Evolutionary conservation across 2,113 vertebrate genomes (phyloP), one percentile per base, ranked within the genome.

Genomic region (Hippocampus barbouri): DNA sequence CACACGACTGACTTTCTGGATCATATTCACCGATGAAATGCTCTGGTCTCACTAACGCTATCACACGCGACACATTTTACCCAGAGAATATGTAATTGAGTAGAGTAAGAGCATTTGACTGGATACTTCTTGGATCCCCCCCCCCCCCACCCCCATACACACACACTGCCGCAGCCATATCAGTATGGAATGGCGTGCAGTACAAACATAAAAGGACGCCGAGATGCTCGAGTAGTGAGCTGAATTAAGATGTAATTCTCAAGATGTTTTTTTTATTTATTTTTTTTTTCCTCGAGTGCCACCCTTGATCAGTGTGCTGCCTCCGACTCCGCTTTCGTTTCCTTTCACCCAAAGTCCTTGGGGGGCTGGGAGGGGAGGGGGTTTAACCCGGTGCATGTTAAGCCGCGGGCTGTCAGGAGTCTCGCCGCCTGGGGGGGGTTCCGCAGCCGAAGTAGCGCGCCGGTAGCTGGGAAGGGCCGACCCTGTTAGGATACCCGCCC

Each of bases 211-310:
- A 53, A 57, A 63, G 68, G 30, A 68, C 61, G 8, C 18, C 66
- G 80, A 81, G 79, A 90, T 74, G 75, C 82, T 74, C 71, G 82
- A 77, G 70, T 78, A 77, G 81, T 85, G 79, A 85, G 86, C 81
- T 75, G 82, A 90, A 91, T 91, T 74, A 90, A 90, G 87, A 82
- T 73, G 84, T 87, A 78, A 90, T 90, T 88, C 88, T 70, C 76
- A 78, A 72, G 71, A 80, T 71, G 43, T 70, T 75, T 59, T 56
- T 56, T 53, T 27, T 27, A 27, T 27, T 27, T 71, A 41, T n/a
- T 70, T 75, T 59, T 56, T 23, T 54, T 21, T 75, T 73, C 76
- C 76, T 75, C 62, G 64, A 86, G 75, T 72, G 79, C 80, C 81
- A 68, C 49, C 51, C 76, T 74, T 83, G 85, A 89, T 92, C 89